phyloP scores from a whole-genome alignment of 2,888 invertebrate species.

The Theristus sp. region DNA sequence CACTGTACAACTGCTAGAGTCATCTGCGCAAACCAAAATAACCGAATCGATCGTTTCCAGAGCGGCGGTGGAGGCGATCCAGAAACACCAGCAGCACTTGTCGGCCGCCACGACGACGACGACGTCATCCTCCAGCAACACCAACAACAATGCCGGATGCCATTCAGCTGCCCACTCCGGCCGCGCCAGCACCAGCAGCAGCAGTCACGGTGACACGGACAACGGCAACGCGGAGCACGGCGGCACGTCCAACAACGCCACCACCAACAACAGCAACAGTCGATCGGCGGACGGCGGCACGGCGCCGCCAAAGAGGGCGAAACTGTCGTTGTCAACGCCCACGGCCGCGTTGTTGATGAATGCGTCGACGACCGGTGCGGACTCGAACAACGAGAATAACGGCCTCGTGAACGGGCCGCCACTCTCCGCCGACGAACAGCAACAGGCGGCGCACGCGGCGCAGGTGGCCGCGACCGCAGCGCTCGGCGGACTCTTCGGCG shows the following conservation, averaged over 20 bases:
- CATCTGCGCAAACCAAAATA: too few relatives aligned
- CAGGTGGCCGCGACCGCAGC: too few relatives aligned
- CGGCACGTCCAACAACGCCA: too few relatives aligned
- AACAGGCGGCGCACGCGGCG: too few relatives aligned
- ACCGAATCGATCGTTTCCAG: too few relatives aligned
- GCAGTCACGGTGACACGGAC: too few relatives aligned
- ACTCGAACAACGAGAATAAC: not conserved
- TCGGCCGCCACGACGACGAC: not conserved
- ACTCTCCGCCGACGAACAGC: too few relatives aligned
- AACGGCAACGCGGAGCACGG: too few relatives aligned
- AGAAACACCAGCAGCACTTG: not conserved
- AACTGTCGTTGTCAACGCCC: not conserved
- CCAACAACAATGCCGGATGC: too few relatives aligned
- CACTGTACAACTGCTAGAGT: too few relatives aligned
- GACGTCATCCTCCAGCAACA: not conserved
- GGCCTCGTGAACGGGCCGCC: not conserved
- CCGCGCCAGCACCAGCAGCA: not conserved
- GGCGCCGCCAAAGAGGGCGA: not conserved
- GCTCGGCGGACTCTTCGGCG: not conserved
- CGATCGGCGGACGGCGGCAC: not conserved
- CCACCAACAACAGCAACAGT: too few relatives aligned
- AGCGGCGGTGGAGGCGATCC: not conserved
- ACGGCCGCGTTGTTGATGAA: too few relatives aligned
- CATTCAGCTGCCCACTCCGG: not conserved
- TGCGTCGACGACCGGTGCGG: not conserved